Base-by-base conservation (phyloP, 1,140 invertebrate species). In the Pseudachorutes palmiensis region DNA sequence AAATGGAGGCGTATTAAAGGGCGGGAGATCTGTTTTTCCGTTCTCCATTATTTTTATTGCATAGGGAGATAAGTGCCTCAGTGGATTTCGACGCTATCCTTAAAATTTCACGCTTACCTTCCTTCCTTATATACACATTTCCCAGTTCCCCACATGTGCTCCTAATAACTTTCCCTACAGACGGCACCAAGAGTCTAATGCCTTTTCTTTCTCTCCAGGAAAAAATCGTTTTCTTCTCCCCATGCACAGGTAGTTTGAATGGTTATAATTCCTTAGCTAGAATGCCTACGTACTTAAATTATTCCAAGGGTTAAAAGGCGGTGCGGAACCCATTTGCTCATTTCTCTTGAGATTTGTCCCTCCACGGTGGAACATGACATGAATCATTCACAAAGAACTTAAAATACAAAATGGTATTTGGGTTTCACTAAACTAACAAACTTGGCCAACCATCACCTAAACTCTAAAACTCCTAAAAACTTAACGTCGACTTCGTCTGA, bases 21-120 rank as follows among this genome's bases (percentile, higher is more conserved):
- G n/a, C n/a, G n/a, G n/a, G n/a, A n/a, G n/a, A n/a, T 45, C 19
- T 55, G 14, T 55, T 26, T 55, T 55, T 26, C 51, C 51, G 51
- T 55, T 55, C 51, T 55, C 51, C 51, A 55, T 55, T 55, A 55
- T 55, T 55, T 55, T 55, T 55, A 55, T 55, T 55, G 51, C 51
- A 55, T 55, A 55, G 51, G 51, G 51, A 55, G 51, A 55, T 55
- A 55, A 55, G 51, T 55, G 51, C 51, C 51, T 55, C 24, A 24
- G 51, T 55, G 51, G 51, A 55, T 55, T 55, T 55, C 51, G n/a
- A n/a, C n/a, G n/a, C n/a, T 26, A 9, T 55, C 51, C 51, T 55
- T 55, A 55, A 55, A 55, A 55, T 55, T 55, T 55, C 51, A 55
- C 51, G 51, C 51, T 55, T 55, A 55, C 51, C 51, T 55, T 55